Evolutionary conservation across 2,888 invertebrate species (phyloP), one percentile per base, ranked within the genome.

Genomic region (Drymonia ruficornis): DNA sequence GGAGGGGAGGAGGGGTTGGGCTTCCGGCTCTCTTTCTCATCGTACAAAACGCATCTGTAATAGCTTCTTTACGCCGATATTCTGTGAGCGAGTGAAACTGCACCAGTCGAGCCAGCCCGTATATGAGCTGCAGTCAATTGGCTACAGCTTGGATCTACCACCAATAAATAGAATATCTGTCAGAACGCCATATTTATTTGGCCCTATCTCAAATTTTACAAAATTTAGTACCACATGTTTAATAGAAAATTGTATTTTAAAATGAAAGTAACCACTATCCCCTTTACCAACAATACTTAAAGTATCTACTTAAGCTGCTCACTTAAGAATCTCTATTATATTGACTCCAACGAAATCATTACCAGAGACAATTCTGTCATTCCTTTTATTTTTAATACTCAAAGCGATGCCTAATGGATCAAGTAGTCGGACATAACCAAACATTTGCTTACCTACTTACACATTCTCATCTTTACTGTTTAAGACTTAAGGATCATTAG

Each of bases 361-460:
- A 77, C 74, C 68, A 73, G 66, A 67, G 74, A 78, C 80, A 78
- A 74, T 76, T 74, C 61, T 53, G 70, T 71, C 64, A 70, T 75
- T 73, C 75, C 72, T 81, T 84, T 80, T 84, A 80, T 82, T 85
- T 85, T 79, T 77, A 77, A 83, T 83, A 83, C 76, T 74, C 71
- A 75, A 72, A 74, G 69, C 63, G 70, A 78, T 76, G 75, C 73
- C 80, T 86, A 86, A 86, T 86, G 86, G 86, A 84, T 85, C 80
- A 81, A 82, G 80, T 77, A 79, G 76, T 73, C 67, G 57, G 61
- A 70, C 74, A 66, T 59, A 55, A 65, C 61, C 58, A 60, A 56
- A 49, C 45, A 50, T 44, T 53, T 50, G 49, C 48, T 16, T 31
- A 23, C 51, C 1, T 16, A 13, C 11, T 63, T 61, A 49, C 52